Percentiles rank a stretch among this genome's conserved stretches.
Evolutionary conservation across 2,888 invertebrate genomes (phyloP).

Genomic region (Alentia gelatinosa): DNA sequence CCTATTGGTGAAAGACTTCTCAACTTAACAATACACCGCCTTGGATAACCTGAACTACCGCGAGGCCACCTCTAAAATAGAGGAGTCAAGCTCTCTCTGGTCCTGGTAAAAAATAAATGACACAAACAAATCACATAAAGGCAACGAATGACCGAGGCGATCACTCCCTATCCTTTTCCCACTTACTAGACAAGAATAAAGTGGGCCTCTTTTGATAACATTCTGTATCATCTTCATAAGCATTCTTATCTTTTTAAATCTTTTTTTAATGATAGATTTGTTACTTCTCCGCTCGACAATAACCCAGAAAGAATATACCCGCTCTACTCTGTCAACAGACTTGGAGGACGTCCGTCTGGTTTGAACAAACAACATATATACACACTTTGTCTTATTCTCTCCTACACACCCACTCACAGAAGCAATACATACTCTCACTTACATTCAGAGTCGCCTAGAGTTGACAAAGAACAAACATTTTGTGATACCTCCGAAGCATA

Average conservation of each 20-base stretch:
- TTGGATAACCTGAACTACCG: not conserved
- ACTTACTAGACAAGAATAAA: not conserved
- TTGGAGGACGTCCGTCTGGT: not conserved
- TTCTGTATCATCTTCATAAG: no score
- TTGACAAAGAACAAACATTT: not conserved
- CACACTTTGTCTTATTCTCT: not conserved
- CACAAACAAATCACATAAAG: conserved; percentile 6
- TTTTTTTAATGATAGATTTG: no score
- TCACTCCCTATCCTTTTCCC: not conserved
- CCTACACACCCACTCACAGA: not conserved
- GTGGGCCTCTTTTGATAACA: not conserved
- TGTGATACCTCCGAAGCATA: not conserved
- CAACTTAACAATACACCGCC: not conserved
- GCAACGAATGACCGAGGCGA: not conserved
- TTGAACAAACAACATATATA: not conserved
- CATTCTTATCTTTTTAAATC: no score
- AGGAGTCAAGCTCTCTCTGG: no score
- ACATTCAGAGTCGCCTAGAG: not conserved
- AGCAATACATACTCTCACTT: not conserved
- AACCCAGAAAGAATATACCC: not conserved
- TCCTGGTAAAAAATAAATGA: not conserved
- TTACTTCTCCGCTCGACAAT: not conserved
- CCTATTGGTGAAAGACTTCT: not conserved
- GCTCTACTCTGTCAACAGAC: not conserved
- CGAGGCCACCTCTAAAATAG: no score